Percentiles rank a stretch among this genome's conserved stretches.
Conservation (phyloP, 1,140 invertebrate species). For the Hylaeus volcanicus region DNA sequence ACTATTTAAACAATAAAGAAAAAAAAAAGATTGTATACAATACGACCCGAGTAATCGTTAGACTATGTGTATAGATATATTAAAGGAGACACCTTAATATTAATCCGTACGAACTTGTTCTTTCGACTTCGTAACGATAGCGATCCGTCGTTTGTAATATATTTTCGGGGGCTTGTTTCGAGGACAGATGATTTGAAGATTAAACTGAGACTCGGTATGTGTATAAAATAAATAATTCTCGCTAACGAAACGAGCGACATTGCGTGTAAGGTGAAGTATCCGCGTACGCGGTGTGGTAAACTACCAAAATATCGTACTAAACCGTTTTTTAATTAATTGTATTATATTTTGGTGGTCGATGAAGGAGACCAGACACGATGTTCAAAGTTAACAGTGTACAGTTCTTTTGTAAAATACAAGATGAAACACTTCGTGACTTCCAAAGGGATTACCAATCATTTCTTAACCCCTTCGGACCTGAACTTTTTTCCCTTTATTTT, state of each 20-base stretch:
- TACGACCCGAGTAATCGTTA: constrained; percentile 61
- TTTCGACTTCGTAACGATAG: constrained; percentile 50
- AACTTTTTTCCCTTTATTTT: no score
- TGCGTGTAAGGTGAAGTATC: constrained; percentile 23
- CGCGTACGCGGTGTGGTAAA: constrained; percentile 7
- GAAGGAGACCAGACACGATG: no score
- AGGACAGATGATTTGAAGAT: constrained; percentile 32
- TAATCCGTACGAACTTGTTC: constrained; percentile 43
- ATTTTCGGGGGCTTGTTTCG: constrained; percentile 43
- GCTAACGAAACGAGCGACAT: background rate
- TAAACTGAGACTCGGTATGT: constrained; percentile 17
- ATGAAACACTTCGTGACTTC: no score
- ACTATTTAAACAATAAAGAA: constrained; percentile 58
- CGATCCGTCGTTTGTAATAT: constrained; percentile 57
- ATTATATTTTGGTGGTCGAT: background rate
- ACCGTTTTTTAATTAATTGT: background rate
- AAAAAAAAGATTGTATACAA: constrained; percentile 56
- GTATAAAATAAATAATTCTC: constrained; percentile 22
- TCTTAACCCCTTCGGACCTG: no score
- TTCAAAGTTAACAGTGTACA: background rate
- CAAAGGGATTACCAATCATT: no score
- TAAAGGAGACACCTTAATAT: constrained; percentile 34
- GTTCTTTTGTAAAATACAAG: no score
- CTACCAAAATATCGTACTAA: constrained; percentile 5
- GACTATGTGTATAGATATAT: constrained; percentile 61